Conservation (phyloP, 2,888 invertebrate genomes). For the Chromoteleia sp. region DNA sequence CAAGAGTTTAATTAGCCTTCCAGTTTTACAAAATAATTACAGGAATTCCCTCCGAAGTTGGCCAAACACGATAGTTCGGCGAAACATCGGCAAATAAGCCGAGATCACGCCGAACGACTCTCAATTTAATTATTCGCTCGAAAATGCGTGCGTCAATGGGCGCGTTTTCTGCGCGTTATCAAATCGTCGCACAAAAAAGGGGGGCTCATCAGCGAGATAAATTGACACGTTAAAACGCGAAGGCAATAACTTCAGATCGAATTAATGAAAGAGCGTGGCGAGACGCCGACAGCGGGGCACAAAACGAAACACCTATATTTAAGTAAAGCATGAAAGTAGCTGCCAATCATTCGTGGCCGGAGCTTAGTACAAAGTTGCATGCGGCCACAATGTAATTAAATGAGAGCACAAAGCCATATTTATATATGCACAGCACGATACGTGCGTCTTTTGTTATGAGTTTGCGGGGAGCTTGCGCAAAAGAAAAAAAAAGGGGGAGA, state of each 20-base stretch:
- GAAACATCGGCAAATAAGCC: slow-evolving; percentile 18
- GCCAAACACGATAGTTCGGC: slow-evolving; percentile 7
- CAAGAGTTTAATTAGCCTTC: not conserved
- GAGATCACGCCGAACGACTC: not conserved
- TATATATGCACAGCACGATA: slow-evolving; percentile 63
- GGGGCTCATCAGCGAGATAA: slow-evolving; percentile 40
- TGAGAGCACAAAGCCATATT: slow-evolving; percentile 67
- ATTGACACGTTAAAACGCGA: slow-evolving; percentile 60
- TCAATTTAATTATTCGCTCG: slow-evolving; percentile 28
- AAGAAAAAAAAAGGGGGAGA: slow-evolving; percentile 39
- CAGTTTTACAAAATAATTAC: slow-evolving; percentile 59
- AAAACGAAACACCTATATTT: slow-evolving; percentile 63
- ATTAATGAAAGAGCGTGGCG: slow-evolving; percentile 66
- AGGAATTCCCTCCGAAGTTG: slow-evolving; percentile 7
- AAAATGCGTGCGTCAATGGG: slow-evolving; percentile 19
- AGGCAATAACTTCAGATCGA: slow-evolving; percentile 67
- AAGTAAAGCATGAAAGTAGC: slow-evolving; percentile 69
- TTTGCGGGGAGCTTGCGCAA: slow-evolving; percentile 52
- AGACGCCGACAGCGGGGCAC: slow-evolving; percentile 39
- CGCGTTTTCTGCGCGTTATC: slow-evolving; percentile 19
- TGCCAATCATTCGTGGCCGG: slow-evolving; percentile 64
- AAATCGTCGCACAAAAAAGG: slow-evolving; percentile 25
- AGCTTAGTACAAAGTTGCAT: slow-evolving; percentile 69
- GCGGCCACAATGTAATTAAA: slow-evolving; percentile 67
- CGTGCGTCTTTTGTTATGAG: slow-evolving; percentile 63